Percentiles rank a stretch among this genome's conserved stretches.
Evolutionary conservation across 2,113 vertebrate species (phyloP).

Genomic region (Ellobius talpinus): DNA sequence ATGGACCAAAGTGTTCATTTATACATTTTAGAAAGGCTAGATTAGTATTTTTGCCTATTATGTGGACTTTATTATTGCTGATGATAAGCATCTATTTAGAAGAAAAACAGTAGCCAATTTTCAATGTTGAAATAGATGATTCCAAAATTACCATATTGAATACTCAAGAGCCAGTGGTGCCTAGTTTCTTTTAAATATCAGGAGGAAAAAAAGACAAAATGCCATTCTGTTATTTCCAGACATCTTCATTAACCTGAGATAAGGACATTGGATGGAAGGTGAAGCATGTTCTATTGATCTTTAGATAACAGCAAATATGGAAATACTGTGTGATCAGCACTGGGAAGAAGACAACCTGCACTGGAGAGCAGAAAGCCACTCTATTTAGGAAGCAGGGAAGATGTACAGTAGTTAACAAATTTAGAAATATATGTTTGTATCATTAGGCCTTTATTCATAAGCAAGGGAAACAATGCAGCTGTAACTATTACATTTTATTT

Average conservation of each 20-base stretch:
- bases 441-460: not conserved
- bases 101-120: slow-evolving; percentile 50
- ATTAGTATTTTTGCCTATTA: slow-evolving; percentile 3
- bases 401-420: not conserved
- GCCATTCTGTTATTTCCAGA: slow-evolving; percentile 31
- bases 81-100: not conserved
- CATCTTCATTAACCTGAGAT: slow-evolving; percentile 18
- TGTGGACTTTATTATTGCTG: slow-evolving; percentile 26
- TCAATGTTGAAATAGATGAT: slow-evolving; percentile 23
- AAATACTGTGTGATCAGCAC: not conserved
- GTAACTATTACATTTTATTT: not conserved
- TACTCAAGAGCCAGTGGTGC: not conserved
- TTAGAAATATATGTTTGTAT: not conserved
- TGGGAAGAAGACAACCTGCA: not conserved
- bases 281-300: not conserved
- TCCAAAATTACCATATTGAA: not conserved
- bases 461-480: not conserved
- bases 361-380: not conserved
- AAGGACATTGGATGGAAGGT: not conserved
- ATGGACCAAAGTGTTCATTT: too few relatives aligned
- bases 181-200: slow-evolving; percentile 40
- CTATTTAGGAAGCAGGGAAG: not conserved
- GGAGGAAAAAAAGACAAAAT: slow-evolving; percentile 46
- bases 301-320: slow-evolving; percentile 1
- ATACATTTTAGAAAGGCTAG: not conserved